Percentiles rank a stretch among this genome's conserved stretches.
These are phyloP conservation scores for Prunella fulvescens DNA, from an alignment of 2,113 vertebrate genomes.

Conservation along the genomic window DNA sequence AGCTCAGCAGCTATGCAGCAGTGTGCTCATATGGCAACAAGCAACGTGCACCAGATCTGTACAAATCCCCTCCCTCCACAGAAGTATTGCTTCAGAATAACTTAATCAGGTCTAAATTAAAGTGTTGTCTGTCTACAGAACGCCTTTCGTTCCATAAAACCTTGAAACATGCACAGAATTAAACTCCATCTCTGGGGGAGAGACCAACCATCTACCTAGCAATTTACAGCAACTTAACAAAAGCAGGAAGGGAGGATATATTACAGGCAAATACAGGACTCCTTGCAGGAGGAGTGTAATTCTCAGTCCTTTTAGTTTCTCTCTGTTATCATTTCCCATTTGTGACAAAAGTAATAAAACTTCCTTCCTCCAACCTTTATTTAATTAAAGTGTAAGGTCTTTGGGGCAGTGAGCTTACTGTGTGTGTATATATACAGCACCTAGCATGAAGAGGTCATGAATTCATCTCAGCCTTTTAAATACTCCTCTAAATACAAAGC, in stretches of 20 bases:
- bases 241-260: slow-evolving; percentile 59
- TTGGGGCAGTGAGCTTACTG: slow-evolving; percentile 27
- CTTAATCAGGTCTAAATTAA: slow-evolving; percentile 13
- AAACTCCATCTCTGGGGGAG: not conserved
- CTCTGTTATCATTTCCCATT: slow-evolving; percentile 56
- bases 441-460: not conserved
- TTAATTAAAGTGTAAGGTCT: slow-evolving; percentile 53
- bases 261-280: slow-evolving; percentile 46
- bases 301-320: slow-evolving; percentile 51
- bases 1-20: not conserved
- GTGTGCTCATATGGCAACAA: not conserved
- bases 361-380: slow-evolving; percentile 57
- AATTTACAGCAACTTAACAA: slow-evolving; percentile 48
- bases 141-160: not conserved
- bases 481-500: slow-evolving; percentile 2
- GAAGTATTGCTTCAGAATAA: slow-evolving; percentile 4
- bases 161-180: slow-evolving; percentile 21
- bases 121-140: not conserved
- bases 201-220: slow-evolving; percentile 35
- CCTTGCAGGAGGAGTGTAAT: slow-evolving; percentile 22
- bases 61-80: not conserved
- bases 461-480: slow-evolving; percentile 23
- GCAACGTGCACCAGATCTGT: not conserved
- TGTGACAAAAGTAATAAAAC: slow-evolving; percentile 55
- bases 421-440: not conserved